Evolutionary conservation across 2,888 invertebrate species (phyloP), one percentile per base, ranked within the genome.

Genomic region (Drosophila atripex): DNA sequence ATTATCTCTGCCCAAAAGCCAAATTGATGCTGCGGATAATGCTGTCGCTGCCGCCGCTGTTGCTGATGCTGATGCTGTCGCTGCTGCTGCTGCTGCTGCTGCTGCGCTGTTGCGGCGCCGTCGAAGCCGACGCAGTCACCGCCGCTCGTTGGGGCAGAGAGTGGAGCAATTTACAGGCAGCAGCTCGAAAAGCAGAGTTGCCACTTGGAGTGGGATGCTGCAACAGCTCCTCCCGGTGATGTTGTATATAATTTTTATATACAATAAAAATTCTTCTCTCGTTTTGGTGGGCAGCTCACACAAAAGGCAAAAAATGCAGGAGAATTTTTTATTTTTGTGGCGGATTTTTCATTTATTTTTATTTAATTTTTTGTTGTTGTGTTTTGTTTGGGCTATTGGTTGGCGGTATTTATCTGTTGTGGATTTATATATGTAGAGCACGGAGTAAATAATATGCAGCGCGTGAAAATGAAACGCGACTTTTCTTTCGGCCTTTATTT

Each of bases 1-100:
- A 86, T 88, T 85, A 86, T 77, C 77, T 87, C 79, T 87, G 86
- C 88, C 89, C 88, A 84, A 79, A 78, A 87, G 79, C 80, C 74
- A 73, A 85, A 77, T 76, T 73, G 80, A 70, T 79, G 73, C 61
- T 69, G 77, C 54, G 53, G 69, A 16, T 57, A 52, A 41, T 57
- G 45, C 32, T 39, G 50, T 60, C 56, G 61, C 38, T 56, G 70
- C 58, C 70, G 63, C 47, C 49, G 58, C 46, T 73, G 78, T 65
- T 79, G 73, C 61, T 69, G 77, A 52, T 51, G 69, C 12, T 57
- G 56, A 41, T 57, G 58, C 43, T 73, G 78, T 64, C 76, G 73
- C 61, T 65, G 77, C 54, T 51, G 69, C n/a, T n/a, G n/a, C 18
- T 50, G 58, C 43, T 50, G 45, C 32, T 39, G 50, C 63, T 56